A percentile compares a stretch with the other conserved stretches of the same genome.
Evolutionary conservation across 2,113 vertebrate species (phyloP).

Genomic region (Anhinga rufa): DNA sequence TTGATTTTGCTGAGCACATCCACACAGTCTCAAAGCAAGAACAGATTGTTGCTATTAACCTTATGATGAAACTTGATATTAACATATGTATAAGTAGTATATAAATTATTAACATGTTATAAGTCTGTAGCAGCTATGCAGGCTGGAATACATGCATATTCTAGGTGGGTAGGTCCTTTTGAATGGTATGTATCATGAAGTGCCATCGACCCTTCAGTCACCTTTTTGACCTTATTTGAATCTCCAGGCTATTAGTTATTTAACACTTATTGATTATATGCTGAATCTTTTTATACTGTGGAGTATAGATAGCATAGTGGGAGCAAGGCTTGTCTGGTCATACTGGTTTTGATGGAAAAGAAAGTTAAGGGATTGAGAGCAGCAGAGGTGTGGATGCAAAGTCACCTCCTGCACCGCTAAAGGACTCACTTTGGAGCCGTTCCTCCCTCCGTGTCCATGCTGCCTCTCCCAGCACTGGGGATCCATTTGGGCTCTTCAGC

Average conservation of each 20-base stretch:
- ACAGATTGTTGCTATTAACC: not conserved
- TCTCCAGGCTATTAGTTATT: not conserved
- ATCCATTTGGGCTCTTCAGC: not conserved
- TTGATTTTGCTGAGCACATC: not conserved
- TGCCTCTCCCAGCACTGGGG: not conserved
- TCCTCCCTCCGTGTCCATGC: not conserved
- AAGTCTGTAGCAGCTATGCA: not conserved
- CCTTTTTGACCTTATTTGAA: not conserved
- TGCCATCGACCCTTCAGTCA: not conserved
- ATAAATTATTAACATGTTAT: not conserved
- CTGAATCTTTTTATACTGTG: not conserved
- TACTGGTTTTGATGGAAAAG: not conserved
- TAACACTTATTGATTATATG: not conserved
- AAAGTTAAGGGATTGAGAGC: not conserved
- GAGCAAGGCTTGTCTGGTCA: not conserved
- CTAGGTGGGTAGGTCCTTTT: not conserved
- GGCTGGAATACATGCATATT: not conserved
- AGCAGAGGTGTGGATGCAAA: fast-evolving
- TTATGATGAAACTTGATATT: not conserved
- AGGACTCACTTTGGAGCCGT: not conserved
- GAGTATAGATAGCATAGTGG: not conserved
- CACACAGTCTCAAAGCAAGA: not conserved
- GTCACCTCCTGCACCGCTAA: not conserved
- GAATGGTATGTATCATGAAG: not conserved
- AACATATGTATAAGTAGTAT: not conserved